phyloP scores from a whole-genome alignment of 2,888 invertebrate species.

The Ochropleura plecta region DNA sequence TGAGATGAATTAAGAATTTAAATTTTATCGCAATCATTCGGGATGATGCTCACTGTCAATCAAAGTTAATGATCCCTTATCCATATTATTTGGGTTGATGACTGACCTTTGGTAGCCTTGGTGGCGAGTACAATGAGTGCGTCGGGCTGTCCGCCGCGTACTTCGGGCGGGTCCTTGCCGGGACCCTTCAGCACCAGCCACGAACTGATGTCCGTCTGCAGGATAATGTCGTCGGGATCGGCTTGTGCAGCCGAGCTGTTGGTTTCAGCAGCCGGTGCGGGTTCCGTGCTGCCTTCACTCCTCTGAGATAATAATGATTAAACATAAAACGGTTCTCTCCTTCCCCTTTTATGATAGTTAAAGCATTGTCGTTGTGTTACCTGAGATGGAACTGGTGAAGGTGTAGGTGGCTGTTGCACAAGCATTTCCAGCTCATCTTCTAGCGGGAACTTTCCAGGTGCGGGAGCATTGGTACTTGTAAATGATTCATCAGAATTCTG shows the following conservation, averaged over 20 bases:
- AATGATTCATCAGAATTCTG: conserved; percentile 86
- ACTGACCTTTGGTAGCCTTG: conserved; percentile 95
- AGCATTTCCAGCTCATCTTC: conserved; percentile 86
- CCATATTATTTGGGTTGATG: conserved; percentile 9
- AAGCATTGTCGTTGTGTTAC: conserved; percentile 62
- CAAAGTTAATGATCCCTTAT: conserved; percentile 47
- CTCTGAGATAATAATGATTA: conserved; percentile 67
- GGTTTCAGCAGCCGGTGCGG: conserved; percentile 65
- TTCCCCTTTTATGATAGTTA: background rate
- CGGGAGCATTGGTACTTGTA: conserved; percentile 87
- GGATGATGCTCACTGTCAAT: conserved; percentile 20
- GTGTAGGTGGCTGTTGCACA: conserved; percentile 78
- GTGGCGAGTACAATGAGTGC: conserved; percentile 99
- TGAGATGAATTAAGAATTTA: conserved; percentile 30
- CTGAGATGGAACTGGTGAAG: conserved; percentile 87
- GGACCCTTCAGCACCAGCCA: conserved; percentile 95
- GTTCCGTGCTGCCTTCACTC: conserved; percentile 82
- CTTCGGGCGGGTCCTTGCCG: conserved; percentile 96
- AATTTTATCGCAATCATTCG: conserved; percentile 24
- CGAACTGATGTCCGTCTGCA: conserved; percentile 95
- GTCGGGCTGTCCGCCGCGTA: conserved; percentile 98
- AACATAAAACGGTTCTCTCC: background rate
- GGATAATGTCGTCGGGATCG: conserved; percentile 91
- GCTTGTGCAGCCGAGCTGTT: conserved; percentile 64
- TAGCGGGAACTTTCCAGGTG: conserved; percentile 87